A percentile compares a stretch with the other conserved stretches of the same genome.
These are phyloP conservation scores for Heptranchias perlo DNA, from an alignment of 2,113 vertebrate genomes.

Conservation along the genomic window DNA sequence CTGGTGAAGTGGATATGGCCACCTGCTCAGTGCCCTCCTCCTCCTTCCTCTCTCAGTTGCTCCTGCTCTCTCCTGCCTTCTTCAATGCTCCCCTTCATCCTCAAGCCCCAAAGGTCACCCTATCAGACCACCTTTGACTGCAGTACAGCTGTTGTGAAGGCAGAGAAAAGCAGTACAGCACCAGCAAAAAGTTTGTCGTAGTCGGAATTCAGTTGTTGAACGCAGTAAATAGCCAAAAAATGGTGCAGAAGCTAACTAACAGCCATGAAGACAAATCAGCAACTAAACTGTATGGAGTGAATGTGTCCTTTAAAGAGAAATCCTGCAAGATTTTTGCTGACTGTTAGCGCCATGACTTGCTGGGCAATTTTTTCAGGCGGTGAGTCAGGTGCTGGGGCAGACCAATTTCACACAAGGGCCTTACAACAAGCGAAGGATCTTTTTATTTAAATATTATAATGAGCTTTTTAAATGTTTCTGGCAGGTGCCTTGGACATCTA, in stretches of 20 bases:
- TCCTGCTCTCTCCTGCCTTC: neutral
- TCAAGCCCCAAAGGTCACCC: too few relatives aligned
- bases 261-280: neutral
- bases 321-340: neutral
- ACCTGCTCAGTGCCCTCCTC: neutral
- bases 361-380: neutral
- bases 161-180: too few relatives aligned
- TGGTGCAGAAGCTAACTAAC: too few relatives aligned
- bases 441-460: neutral
- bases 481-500: too few relatives aligned
- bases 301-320: neutral
- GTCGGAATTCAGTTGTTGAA: too few relatives aligned
- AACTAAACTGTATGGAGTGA: neutral
- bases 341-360: neutral
- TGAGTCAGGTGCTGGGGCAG: neutral
- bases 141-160: too few relatives aligned
- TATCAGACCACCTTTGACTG: too few relatives aligned
- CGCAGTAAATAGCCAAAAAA: too few relatives aligned
- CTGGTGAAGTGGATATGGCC: neutral
- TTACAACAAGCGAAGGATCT: neutral
- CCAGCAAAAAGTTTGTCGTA: too few relatives aligned
- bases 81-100: neutral
- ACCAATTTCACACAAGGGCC: neutral
- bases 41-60: neutral
- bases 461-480: too few relatives aligned